Evolutionary conservation across 2,888 invertebrate species (phyloP), one percentile per base, ranked within the genome.

Genomic region (Dugesia japonica): DNA sequence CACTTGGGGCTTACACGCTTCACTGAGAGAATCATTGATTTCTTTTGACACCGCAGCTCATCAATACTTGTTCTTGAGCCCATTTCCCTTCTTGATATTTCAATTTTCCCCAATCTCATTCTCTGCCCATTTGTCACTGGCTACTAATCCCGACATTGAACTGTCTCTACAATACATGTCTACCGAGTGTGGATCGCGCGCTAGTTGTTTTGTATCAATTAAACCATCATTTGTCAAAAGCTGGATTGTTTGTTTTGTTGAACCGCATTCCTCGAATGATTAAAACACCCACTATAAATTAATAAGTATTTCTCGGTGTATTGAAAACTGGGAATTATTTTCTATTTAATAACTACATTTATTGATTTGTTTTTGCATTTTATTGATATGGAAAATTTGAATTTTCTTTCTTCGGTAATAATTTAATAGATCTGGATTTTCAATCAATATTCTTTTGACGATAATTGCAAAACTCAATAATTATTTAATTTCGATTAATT

Each of bases 21-120:
- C 56, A 56, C 56, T 56, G 56, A n/a, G 20, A 56, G 56, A 56
- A 56, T 56, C 56, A 56, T 56, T 56, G 56, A 56, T 56, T 56
- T 56, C 56, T 56, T 56, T 56, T 56, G 56, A 56, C 56, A 56
- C 56, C 56, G 56, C 56, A 56, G 56, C 56, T 56, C 56, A 56
- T 56, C 56, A 56, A 56, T 56, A 56, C 56, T 56, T 56, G 56
- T 56, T 56, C 56, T 56, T 56, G 56, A 23, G 56, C 56, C 56
- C 17, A 56, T 56, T 56, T 56, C 56, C 56, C 56, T 56, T 56
- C 56, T 56, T 56, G 56, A 20, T 56, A 56, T 56, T 56, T 56
- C 56, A 56, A 56, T 56, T 56, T 56, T 56, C 56, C 56, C 56
- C 56, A 56, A 23, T 56, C 23, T 56, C 56, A 56, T 56, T 56